These are phyloP conservation scores for Tauraco erythrolophus DNA, from an alignment of 2,113 vertebrate genomes.

Conservation along the genomic window DNA sequence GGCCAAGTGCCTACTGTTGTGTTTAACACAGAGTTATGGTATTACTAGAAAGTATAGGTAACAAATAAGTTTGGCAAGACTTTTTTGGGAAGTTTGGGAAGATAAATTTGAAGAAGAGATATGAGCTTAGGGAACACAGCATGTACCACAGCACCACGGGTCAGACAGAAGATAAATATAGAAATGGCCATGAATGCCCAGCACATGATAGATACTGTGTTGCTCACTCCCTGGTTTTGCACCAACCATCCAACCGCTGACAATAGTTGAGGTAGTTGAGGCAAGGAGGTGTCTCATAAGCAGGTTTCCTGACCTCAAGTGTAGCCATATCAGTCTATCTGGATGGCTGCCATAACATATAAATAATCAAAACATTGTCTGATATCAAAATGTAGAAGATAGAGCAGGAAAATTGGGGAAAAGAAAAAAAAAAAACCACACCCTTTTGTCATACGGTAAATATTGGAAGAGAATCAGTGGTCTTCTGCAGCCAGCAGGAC, in stretches of 20 bases:
- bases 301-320: neutral
- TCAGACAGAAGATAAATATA: neutral
- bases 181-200: neutral
- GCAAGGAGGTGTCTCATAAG: neutral
- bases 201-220: too few relatives aligned
- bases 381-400: fast-evolving
- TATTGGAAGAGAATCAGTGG: neutral
- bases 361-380: neutral
- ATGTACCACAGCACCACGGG: fast-evolving
- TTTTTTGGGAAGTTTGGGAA: too few relatives aligned
- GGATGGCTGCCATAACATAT: neutral
- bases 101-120: neutral
- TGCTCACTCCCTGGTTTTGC: neutral
- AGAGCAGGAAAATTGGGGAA: neutral
- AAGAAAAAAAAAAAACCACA: neutral
- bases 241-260: neutral
- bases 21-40: neutral
- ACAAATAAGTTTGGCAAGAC: neutral
- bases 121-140: neutral
- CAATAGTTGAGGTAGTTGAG: fast-evolving
- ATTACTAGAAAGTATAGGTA: neutral
- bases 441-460: neutral
- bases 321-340: neutral
- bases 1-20: neutral
- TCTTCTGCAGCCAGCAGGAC: neutral